Evolutionary conservation across 2,888 invertebrate species (phyloP).

Genomic region (Iphiclides podalirius): DNA sequence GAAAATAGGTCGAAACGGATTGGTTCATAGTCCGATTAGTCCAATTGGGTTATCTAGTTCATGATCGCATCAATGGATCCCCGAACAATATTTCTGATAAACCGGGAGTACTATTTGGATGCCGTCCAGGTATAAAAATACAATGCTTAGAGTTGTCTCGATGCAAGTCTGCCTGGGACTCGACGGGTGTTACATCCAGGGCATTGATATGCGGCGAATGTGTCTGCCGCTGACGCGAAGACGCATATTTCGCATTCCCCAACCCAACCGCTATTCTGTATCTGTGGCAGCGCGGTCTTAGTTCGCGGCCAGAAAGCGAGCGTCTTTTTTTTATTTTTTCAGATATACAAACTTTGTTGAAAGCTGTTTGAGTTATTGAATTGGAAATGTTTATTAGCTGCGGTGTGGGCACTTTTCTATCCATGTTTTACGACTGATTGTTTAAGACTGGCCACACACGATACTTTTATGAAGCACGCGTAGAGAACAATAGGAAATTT

Average conservation of each 20-base stretch:
- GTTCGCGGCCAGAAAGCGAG: neutral
- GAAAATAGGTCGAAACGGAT: constrained; percentile 14
- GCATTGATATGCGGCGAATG: constrained; percentile 20
- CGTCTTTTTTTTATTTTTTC: neutral
- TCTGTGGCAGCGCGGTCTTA: neutral
- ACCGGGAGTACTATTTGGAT: constrained; percentile 69
- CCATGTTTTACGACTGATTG: neutral
- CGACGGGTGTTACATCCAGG: constrained; percentile 34
- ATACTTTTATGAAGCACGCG: neutral
- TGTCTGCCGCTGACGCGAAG: constrained; percentile 7
- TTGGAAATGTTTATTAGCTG: too few relatives aligned
- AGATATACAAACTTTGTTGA: neutral
- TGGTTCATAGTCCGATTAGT: constrained; percentile 5
- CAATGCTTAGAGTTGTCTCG: constrained; percentile 63
- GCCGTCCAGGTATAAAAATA: constrained; percentile 74
- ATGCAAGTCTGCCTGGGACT: constrained; percentile 60
- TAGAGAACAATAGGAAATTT: neutral
- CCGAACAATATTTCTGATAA: constrained; percentile 46
- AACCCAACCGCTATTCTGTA: neutral
- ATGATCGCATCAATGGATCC: constrained; percentile 23
- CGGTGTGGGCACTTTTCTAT: too few relatives aligned
- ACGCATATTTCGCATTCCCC: constrained; percentile 14
- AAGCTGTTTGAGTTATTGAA: too few relatives aligned
- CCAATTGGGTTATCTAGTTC: constrained; percentile 18
- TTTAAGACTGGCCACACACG: neutral